Base-by-base conservation (phyloP, 1,140 invertebrate species). In the Bombyx mandarina region DNA sequence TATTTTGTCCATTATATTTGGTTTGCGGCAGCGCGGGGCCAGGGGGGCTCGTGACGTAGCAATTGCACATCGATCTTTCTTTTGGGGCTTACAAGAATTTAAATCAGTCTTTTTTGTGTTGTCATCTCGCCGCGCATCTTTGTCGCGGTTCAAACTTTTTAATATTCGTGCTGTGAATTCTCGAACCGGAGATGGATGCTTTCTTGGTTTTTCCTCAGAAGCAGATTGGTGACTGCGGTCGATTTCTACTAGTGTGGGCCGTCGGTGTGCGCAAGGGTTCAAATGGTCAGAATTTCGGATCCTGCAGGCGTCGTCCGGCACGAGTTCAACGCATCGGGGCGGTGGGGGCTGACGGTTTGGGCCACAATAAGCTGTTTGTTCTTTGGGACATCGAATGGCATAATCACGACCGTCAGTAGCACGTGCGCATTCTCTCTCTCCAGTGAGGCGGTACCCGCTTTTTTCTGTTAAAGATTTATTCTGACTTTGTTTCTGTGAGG, bases 191-290 rank as follows among this genome's bases (percentile, higher is more conserved):
- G n/a, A 42, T 53, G 42, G 35, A 12, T 43, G 8, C 43, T 8
- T 10, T 10, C 6, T 8, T 10, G 12, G 35, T 56, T 26, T 35
- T 53, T 18, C 9, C 51, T 45, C 7, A 46, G 43, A 8, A 43
- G 53, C 45, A 9, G 7, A 9, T 47, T 43, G 46, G 50, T 46
- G 59, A 10, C 55, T 60, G 35, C 75, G 68, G 45, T 77, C 67
- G 5, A 75, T 64, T 44, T 73, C 62, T 6, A 75, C 44, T 18
- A 75, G 54, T 3, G 65, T 49, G 9, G 67, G 66, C 3, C 68
- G 72, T 8, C 58, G 60, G 42, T 75, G 67, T n/a, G 62, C 68
- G 49, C 75, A 75, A 6, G 70, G 72, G 58, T 75, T 70, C 8
- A 70, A 51, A 35, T 63, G 57, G 1, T 26, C n/a, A 4, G 49